These are phyloP conservation scores for Syngnathus scovelli DNA, from an alignment of 2,113 vertebrate species.

Conservation along the genomic window DNA sequence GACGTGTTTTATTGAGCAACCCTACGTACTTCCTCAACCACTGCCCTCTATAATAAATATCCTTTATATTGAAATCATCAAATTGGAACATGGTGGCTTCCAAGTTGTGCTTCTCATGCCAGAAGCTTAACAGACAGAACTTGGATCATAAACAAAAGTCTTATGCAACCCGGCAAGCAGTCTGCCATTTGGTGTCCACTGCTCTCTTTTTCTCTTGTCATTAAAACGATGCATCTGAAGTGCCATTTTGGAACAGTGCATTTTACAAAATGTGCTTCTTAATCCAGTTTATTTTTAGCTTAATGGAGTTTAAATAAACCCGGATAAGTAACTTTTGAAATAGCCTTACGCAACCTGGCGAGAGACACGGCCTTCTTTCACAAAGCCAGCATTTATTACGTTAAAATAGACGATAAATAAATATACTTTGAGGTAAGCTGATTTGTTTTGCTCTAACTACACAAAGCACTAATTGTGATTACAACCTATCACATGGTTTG, in stretches of 20 bases:
- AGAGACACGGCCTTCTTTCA: neutral
- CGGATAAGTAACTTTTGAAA: neutral
- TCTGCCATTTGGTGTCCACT: neutral
- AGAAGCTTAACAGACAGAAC: neutral
- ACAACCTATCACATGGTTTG: slow-evolving; percentile 40
- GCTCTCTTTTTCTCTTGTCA: neutral
- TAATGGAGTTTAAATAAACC: neutral
- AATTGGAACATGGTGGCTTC: neutral
- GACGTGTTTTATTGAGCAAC: too few relatives aligned
- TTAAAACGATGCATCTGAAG: neutral
- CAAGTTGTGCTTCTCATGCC: neutral
- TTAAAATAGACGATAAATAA: neutral
- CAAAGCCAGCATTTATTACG: neutral
- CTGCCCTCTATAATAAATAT: too few relatives aligned
- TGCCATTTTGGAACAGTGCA: neutral
- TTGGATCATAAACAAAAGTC: neutral
- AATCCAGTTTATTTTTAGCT: neutral
- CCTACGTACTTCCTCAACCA: too few relatives aligned
- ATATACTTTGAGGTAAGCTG: neutral
- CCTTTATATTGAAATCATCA: too few relatives aligned
- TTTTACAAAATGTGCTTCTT: neutral
- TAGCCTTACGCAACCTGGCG: neutral
- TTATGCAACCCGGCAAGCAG: neutral
- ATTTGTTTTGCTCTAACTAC: slow-evolving; percentile 16
- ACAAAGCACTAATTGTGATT: slow-evolving; percentile 8